Evolutionary conservation across 2,888 invertebrate species (phyloP).

Genomic region (Drosophila peninsularis): DNA sequence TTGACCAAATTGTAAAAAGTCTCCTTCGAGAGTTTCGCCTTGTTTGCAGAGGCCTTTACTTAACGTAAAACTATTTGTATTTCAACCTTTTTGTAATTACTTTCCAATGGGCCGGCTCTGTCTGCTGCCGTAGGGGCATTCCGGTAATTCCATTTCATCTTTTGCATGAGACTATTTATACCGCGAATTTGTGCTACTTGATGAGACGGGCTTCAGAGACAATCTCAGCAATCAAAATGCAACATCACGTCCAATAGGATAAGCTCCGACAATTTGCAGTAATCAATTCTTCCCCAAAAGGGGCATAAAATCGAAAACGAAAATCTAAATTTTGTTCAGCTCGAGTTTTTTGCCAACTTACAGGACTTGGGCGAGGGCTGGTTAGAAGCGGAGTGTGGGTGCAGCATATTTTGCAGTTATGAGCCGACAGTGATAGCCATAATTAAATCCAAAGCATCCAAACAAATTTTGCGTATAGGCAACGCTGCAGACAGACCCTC

Average conservation of each 20-base stretch:
- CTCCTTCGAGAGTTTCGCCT: constrained; percentile 18
- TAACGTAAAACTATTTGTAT: constrained; percentile 34
- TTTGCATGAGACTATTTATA: too few relatives aligned
- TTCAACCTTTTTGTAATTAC: constrained; percentile 66
- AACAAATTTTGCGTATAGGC: constrained; percentile 50
- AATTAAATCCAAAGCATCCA: constrained; percentile 69
- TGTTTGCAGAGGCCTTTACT: constrained; percentile 49
- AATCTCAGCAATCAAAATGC: too few relatives aligned
- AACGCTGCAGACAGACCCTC: constrained; percentile 19
- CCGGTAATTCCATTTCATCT: too few relatives aligned
- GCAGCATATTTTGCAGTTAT: constrained; percentile 52
- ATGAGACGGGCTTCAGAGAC: too few relatives aligned
- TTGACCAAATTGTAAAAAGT: constrained; percentile 52
- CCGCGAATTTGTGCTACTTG: too few relatives aligned
- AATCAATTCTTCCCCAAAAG: background rate
- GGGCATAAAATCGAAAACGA: constrained; percentile 42
- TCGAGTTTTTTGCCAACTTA: constrained; percentile 50
- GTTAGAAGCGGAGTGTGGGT: constrained; percentile 31
- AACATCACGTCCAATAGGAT: too few relatives aligned
- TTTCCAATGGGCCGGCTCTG: constrained; percentile 47
- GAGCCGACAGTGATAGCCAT: constrained; percentile 56
- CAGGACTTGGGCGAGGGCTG: constrained; percentile 28
- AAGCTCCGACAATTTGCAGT: too few relatives aligned
- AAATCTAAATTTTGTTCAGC: constrained; percentile 49
- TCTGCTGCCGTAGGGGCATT: constrained; percentile 13